Evolutionary conservation across 2,888 invertebrate species (phyloP).

Genomic region (Machimus atricapillus): DNA sequence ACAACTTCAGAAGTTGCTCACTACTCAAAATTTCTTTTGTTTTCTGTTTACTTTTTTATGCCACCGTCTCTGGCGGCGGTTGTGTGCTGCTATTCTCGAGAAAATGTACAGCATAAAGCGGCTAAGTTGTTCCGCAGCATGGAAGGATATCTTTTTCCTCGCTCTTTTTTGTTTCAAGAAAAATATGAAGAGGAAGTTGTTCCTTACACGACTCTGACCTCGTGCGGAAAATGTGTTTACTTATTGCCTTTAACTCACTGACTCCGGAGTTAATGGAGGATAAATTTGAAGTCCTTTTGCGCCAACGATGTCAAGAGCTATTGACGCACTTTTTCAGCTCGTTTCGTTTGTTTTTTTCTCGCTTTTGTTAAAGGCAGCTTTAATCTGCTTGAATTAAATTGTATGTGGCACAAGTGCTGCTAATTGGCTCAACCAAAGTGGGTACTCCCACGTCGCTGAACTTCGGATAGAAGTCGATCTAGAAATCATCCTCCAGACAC

Average conservation of each 20-base stretch:
- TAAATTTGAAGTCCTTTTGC: constrained; percentile 1
- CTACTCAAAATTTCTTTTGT: constrained; percentile 20
- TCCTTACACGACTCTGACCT: constrained; percentile 19
- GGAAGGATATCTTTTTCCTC: background rate
- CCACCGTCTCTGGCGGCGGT: constrained; percentile 20
- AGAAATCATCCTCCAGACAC: background rate
- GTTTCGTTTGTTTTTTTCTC: background rate
- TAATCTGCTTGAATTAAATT: background rate
- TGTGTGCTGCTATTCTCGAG: background rate
- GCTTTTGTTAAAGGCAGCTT: background rate
- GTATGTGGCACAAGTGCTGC: background rate
- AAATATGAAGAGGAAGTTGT: constrained; percentile 16
- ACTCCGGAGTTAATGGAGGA: constrained; percentile 19
- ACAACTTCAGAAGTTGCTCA: constrained; percentile 41
- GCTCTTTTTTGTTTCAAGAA: background rate
- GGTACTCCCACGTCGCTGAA: background rate
- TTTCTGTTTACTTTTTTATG: constrained; percentile 41
- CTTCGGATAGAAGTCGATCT: background rate
- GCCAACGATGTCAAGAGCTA: background rate
- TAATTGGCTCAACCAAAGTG: background rate
- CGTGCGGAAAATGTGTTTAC: constrained; percentile 18
- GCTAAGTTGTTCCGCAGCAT: background rate
- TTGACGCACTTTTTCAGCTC: background rate
- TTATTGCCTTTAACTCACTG: constrained; percentile 5
- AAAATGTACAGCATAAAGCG: background rate